Evolutionary conservation across 1,140 invertebrate genomes (phyloP), one percentile per base, ranked within the genome.

Genomic region (Bilobella aurantiaca): DNA sequence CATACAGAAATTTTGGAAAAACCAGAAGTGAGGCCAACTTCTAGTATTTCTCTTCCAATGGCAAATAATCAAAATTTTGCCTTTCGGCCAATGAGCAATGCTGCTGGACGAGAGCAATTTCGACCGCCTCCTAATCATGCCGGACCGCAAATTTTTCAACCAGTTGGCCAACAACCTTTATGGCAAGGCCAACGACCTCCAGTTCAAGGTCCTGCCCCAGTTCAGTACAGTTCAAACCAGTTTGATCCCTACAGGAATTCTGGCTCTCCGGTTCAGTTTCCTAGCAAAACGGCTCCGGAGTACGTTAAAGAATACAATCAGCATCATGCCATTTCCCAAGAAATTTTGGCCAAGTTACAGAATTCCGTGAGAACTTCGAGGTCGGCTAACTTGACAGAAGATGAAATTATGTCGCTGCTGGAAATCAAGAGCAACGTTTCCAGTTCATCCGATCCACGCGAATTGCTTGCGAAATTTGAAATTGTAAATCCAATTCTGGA

Each of bases 221-320:
- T 23, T 3, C 14, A 23, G 49, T 53, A 53, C 49, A 53, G 49
- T 53, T 53, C 49, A 5, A 53, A 53, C 49, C 49, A 53, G 21
- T 53, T 53, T 23, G 25, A 8, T 23, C 49, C 49, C 23, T 53
- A 53, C 25, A 23, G 14, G 5, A 23, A 8, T 3, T 53, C 49
- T 23, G 49, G 49, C 5, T 14, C 49, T 5, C 49, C 12, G 3
- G 12, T 23, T 53, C 49, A 53, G 25, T 53, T 53, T 53, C 49
- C 49, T 18, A n/a, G 31, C 25, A 62, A 3, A 5, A 14, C 18
- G 5, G 3, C 34, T 25, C 59, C 59, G 3, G 31, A 62, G 2
- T 37, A 62, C 59, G 28, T 62, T 3, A 62, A 31, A 62, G 59
- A 62, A 31, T 62, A 62, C 59, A 12, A 62, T 12, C 59, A 62